phyloP scores from a whole-genome alignment of 2,797 vertebrate genomes.

The Pampus argenteus region DNA sequence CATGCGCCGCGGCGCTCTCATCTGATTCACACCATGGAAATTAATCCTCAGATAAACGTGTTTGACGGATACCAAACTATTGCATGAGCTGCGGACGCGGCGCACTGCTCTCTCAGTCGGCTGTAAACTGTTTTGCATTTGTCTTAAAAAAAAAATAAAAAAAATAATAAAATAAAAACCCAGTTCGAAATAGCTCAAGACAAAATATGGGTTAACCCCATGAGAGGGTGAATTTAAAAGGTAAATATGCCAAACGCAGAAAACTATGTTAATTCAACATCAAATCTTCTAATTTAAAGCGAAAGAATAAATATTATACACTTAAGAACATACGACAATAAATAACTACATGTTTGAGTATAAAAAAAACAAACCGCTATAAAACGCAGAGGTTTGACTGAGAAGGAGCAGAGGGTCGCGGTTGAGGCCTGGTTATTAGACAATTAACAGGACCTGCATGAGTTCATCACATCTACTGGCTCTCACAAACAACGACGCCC shows the following conservation, averaged over 20 bases:
- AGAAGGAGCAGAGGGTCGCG: neutral
- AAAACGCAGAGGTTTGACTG: neutral
- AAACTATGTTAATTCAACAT: constrained; percentile 10
- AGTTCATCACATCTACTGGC: neutral
- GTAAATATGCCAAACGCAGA: neutral
- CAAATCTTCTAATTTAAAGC: constrained; percentile 8
- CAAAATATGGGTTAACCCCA: constrained; percentile 4
- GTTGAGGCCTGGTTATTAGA: constrained; percentile 19
- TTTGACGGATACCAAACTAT: constrained; percentile 84
- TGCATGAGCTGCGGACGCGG: constrained; percentile 32
- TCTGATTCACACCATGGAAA: constrained; percentile 97
- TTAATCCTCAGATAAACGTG: constrained; percentile 97
- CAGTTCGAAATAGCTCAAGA: constrained; percentile 16
- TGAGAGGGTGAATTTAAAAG: neutral
- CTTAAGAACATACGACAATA: too few species aligned
- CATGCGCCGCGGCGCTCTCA: constrained; percentile 93
- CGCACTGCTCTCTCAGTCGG: constrained; percentile 12
- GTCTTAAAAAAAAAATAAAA: neutral
- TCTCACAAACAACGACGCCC: constrained; percentile 2
- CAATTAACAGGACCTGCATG: constrained; percentile 6
- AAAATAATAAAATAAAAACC: neutral
- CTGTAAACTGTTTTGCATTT: constrained; percentile 50
- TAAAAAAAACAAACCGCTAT: neutral
- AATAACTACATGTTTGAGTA: neutral
- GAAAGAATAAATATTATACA: neutral